phyloP scores from a whole-genome alignment of 2,797 vertebrate species.

The Luscinia megarhynchos region DNA sequence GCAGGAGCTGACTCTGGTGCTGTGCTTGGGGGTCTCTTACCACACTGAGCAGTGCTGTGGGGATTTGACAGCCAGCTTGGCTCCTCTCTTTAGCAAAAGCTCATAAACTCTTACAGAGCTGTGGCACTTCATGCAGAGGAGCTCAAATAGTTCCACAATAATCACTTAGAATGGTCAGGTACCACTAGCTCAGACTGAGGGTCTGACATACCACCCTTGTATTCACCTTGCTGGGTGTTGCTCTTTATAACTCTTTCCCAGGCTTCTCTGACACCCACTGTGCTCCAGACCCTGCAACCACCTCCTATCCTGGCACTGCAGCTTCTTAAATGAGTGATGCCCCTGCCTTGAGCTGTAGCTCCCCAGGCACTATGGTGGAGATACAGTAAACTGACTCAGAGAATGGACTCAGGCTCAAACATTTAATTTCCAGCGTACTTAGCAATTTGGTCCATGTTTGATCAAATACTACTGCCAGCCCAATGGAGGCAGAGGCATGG shows the following conservation, averaged over 20 bases:
- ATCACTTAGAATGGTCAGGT: neutral
- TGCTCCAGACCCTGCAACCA: neutral
- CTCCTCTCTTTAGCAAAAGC: neutral
- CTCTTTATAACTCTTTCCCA: neutral
- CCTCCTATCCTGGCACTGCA: neutral
- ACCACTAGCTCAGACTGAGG: neutral
- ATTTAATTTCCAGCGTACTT: neutral
- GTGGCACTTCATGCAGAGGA: neutral
- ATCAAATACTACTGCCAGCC: neutral
- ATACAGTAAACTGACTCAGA: neutral
- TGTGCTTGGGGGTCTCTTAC: neutral
- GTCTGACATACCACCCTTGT: neutral
- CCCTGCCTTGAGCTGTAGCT: neutral
- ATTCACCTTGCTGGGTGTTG: neutral
- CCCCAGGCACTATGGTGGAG: neutral
- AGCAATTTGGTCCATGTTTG: neutral
- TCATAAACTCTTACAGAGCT: neutral
- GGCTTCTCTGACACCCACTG: neutral
- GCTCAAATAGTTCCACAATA: neutral
- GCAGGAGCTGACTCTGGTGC: neutral
- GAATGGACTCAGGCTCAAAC: neutral
- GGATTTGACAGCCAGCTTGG: neutral
- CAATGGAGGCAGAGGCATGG: neutral
- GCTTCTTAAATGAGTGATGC: neutral
- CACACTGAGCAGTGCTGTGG: accelerated